A percentile compares a stretch with the other conserved stretches of the same genome.
phyloP scores from a whole-genome alignment of 2,113 vertebrate species.

The Megaleporinus macrocephalus region DNA sequence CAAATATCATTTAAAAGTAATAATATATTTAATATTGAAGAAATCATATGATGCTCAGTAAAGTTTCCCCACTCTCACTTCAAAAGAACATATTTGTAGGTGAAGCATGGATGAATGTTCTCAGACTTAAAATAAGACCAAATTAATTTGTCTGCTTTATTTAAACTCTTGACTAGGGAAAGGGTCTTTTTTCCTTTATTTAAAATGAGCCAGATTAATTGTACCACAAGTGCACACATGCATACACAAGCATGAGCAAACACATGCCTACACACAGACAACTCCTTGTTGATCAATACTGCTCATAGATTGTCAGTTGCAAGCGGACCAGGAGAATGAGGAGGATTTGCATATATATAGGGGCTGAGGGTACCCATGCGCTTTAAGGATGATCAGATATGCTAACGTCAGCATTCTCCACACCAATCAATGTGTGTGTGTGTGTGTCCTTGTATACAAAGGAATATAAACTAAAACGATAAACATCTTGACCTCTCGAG shows the following conservation, averaged over 20 bases:
- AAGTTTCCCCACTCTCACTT: too few species aligned
- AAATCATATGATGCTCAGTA: too few species aligned
- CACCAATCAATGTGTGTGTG: slow-evolving; percentile 37
- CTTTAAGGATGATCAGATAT: slow-evolving; percentile 68
- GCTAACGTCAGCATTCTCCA: slow-evolving; percentile 73
- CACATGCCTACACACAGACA: slow-evolving; percentile 37
- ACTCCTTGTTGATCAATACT: slow-evolving; percentile 74
- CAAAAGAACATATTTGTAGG: too few species aligned
- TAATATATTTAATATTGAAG: too few species aligned
- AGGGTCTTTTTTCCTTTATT: slow-evolving; percentile 11
- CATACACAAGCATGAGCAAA: slow-evolving; percentile 35
- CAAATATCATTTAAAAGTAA: too few species aligned
- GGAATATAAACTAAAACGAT: slow-evolving; percentile 35
- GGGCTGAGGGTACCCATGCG: slow-evolving; percentile 72
- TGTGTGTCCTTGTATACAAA: slow-evolving; percentile 29
- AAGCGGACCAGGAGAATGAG: slow-evolving; percentile 63
- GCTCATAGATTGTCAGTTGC: slow-evolving; percentile 77
- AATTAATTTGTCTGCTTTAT: background rate
- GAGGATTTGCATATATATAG: slow-evolving; percentile 81
- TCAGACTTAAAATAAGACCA: background rate
- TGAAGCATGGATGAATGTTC: background rate
- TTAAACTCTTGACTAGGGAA: background rate
- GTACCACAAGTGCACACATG: slow-evolving; percentile 21
- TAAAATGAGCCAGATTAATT: slow-evolving; percentile 12
- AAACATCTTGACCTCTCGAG: slow-evolving; percentile 44